Base-by-base conservation (phyloP, 2,888 invertebrate genomes). In the Megamerina dolium region DNA sequence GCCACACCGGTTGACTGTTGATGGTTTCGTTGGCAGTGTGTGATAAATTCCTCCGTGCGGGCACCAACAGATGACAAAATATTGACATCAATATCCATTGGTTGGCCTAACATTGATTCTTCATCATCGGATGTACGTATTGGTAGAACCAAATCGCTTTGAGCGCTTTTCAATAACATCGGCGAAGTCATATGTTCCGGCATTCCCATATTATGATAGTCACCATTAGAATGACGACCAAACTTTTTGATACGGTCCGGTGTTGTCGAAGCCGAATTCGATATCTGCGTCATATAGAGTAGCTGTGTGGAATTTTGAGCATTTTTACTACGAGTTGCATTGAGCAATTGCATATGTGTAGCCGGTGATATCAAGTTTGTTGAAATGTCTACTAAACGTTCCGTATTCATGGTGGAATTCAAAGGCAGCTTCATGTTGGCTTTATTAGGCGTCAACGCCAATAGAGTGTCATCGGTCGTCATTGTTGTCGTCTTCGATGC, bases 321-420 rank as follows among this genome's bases (percentile, higher is more conserved):
- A 37, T 51, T 50, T 31, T 51, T 45, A 1, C 29, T 19, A 31
- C 36, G 39, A 5, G 10, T 26, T 13, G 2, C 6, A 49, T 69
- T 68, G 45, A 70, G 46, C 31, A 64, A 35, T 26, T 63, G 58
- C 13, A 60, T 60, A 21, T 64, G 66, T 13, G 48, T 52, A 0
- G 55, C 56, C 17, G 70, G 63, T 14, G 66, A 60, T 6, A 55
- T 53, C 4, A 52, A 16, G 17, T 52, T 52, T 1, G 53, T 56
- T 20, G 52, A 62, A 3, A 67, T 39, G 45, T 70, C 68, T 23
- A 70, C 43, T 34, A 70, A 41, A 2, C 60, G 59, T 37, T 67
- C 66, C 2, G 60, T 64, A 40, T 68, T 64, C 43, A 66, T 54
- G 1, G 68, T 69, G 1, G 69, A 68, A 34, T 65, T 68, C 3